These are phyloP conservation scores for Tychaedon coryphoeus DNA, from an alignment of 2,113 vertebrate species.

Conservation along the genomic window DNA sequence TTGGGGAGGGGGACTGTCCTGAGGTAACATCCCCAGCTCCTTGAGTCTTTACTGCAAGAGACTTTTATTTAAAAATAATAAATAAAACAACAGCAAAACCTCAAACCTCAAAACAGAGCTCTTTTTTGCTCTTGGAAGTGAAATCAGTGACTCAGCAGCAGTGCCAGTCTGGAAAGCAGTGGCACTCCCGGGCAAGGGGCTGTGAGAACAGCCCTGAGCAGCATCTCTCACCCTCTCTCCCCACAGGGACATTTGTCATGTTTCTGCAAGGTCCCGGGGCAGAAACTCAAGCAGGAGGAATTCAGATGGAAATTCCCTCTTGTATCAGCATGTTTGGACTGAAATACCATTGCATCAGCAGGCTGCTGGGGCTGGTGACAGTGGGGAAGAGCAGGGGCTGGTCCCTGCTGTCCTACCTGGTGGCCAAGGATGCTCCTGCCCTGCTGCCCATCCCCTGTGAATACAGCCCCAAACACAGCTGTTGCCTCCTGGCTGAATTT, in stretches of 20 bases:
- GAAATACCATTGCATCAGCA: neutral
- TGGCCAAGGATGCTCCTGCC: neutral
- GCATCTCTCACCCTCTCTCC: neutral
- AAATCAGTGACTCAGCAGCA: neutral
- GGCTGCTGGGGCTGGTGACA: rapidly evolving
- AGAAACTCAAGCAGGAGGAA: neutral
- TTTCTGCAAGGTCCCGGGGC: neutral
- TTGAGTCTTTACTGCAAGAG: neutral
- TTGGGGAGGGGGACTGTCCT: neutral
- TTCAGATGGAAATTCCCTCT: neutral
- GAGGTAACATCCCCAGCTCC: neutral
- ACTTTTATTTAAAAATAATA: neutral
- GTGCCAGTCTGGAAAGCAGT: neutral
- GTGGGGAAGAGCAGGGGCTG: neutral
- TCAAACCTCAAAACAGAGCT: neutral
- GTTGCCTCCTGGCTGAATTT: neutral
- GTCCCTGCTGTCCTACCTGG: neutral
- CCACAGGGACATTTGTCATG: rapidly evolving
- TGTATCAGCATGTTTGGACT: rapidly evolving
- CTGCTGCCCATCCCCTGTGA: neutral
- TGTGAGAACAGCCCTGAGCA: neutral
- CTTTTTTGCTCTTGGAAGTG: neutral
- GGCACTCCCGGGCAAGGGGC: rapidly evolving
- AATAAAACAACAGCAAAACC: neutral
- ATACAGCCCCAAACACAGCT: neutral